Conservation (phyloP, 2,797 vertebrate species). For the Sarcophilus harrisii region DNA sequence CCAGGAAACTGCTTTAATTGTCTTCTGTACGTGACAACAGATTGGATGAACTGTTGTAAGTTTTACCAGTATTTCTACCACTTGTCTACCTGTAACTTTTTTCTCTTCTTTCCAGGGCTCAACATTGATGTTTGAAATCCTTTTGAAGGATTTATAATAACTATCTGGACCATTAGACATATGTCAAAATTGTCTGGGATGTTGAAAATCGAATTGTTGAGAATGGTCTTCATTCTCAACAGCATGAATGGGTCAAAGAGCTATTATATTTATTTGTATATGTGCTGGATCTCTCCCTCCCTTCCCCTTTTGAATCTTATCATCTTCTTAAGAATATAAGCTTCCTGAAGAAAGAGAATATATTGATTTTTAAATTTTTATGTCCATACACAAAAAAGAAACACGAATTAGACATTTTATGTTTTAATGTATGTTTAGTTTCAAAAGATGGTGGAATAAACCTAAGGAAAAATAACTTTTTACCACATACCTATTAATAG, state of each 20-base stretch:
- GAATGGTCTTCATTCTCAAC: background rate
- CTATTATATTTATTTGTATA: background rate
- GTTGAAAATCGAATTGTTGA: background rate
- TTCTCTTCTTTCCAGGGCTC: background rate
- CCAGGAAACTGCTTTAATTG: background rate
- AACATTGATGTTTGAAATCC: background rate
- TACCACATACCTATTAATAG: constrained; percentile 9
- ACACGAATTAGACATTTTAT: background rate
- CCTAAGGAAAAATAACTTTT: constrained; percentile 33
- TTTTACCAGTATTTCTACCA: background rate
- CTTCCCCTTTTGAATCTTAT: no score
- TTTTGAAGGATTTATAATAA: background rate
- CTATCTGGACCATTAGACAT: background rate
- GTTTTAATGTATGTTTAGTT: background rate
- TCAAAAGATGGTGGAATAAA: constrained; percentile 1
- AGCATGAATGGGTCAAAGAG: background rate
- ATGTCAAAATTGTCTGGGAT: background rate
- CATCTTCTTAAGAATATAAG: background rate
- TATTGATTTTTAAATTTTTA: background rate
- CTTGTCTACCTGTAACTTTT: background rate
- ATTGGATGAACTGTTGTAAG: background rate
- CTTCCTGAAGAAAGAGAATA: background rate
- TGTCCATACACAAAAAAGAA: background rate
- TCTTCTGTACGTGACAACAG: background rate
- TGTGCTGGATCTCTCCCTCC: background rate